These are phyloP conservation scores for Dicyrtomina minuta DNA, from an alignment of 2,888 invertebrate species.

Conservation along the genomic window DNA sequence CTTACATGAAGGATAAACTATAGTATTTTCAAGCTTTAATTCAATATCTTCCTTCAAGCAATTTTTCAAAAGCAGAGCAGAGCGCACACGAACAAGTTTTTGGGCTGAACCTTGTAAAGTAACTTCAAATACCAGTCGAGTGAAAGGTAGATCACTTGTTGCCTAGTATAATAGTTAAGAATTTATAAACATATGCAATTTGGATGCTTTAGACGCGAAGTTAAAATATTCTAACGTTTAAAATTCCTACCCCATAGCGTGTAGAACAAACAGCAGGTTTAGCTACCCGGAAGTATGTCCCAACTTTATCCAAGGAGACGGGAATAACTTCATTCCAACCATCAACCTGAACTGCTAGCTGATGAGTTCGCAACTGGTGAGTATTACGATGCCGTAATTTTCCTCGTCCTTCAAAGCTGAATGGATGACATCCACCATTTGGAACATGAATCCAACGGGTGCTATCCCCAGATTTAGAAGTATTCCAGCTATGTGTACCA, in stretches of 20 bases:
- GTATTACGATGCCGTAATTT: conserved; percentile 73
- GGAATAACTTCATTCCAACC: conserved; percentile 86
- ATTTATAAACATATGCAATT: background rate
- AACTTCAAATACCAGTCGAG: conserved; percentile 87
- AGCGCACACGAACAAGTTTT: conserved; percentile 88
- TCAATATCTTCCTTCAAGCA: conserved; percentile 71
- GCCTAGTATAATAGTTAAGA: conserved; percentile 30
- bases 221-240: no score
- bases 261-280: conserved; percentile 47
- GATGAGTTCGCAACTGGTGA: conserved; percentile 77
- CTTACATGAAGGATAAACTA: conserved; percentile 52
- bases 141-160: conserved; percentile 59
- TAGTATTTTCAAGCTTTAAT: conserved; percentile 67
- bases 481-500: conserved; percentile 22
- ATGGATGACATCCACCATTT: conserved; percentile 76
- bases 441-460: conserved; percentile 68
- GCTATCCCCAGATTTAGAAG: conserved; percentile 27
- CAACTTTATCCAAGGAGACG: conserved; percentile 93
- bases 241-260: conserved; percentile 39
- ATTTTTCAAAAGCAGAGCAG: conserved; percentile 81
- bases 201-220: no score
- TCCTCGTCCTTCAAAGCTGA: conserved; percentile 78
- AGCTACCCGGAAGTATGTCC: conserved; percentile 83
- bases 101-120: conserved; percentile 89
- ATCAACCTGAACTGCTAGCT: conserved; percentile 82